Percentiles rank a stretch among this genome's conserved stretches.
Evolutionary conservation across 2,888 invertebrate species (phyloP).

Genomic region (Brachycybe producta): DNA sequence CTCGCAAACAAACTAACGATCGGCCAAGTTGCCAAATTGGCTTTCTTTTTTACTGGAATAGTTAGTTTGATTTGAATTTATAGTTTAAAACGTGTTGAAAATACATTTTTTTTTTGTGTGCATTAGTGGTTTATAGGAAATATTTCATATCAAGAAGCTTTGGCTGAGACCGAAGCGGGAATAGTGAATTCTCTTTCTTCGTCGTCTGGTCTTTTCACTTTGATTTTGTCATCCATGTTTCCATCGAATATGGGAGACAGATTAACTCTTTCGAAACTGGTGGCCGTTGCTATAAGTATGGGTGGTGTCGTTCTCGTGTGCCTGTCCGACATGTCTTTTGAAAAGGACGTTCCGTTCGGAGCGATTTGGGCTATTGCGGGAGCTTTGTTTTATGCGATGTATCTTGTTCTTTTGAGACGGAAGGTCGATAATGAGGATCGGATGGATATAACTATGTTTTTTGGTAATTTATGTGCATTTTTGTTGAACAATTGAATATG

Average conservation of each 20-base stretch:
- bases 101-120: neutral
- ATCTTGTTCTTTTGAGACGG: constrained; percentile 66
- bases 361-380: constrained; percentile 69
- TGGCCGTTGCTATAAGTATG: constrained; percentile 55
- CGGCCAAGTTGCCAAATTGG: constrained; percentile 62
- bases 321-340: constrained; percentile 53
- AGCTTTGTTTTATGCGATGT: constrained; percentile 78
- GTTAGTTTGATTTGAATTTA: constrained; percentile 40
- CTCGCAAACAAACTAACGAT: constrained; percentile 64
- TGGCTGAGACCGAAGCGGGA: constrained; percentile 67
- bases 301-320: constrained; percentile 66
- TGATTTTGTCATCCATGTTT: constrained; percentile 72
- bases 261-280: constrained; percentile 71
- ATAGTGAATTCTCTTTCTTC: constrained; percentile 81
- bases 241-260: constrained; percentile 68
- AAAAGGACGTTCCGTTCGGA: constrained; percentile 55
- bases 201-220: constrained; percentile 75
- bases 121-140: constrained; percentile 88
- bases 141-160: constrained; percentile 78
- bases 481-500: neutral
- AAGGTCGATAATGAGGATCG: constrained; percentile 85
- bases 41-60: constrained; percentile 69
- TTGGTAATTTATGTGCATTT: constrained; percentile 55
- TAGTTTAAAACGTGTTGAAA: neutral
- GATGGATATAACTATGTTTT: constrained; percentile 87